phyloP scores from a whole-genome alignment of 2,113 vertebrate genomes.

The Vulpes ferrilata region DNA sequence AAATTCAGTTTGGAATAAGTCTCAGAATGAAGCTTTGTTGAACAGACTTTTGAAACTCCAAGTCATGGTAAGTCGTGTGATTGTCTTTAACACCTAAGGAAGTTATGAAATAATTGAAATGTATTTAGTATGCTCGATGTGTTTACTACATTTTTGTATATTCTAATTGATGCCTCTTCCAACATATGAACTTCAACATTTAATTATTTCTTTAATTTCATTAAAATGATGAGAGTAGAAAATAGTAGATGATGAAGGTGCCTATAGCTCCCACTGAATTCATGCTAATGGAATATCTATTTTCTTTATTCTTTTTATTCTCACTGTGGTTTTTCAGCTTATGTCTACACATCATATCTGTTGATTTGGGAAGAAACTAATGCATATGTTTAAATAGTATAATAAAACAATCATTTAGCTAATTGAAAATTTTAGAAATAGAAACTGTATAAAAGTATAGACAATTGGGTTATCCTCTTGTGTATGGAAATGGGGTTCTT shows the following conservation, averaged over 20 bases:
- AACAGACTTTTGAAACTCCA: neutral
- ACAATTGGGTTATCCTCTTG: neutral
- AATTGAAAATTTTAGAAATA: neutral
- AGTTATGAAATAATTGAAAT: neutral
- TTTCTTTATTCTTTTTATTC: neutral
- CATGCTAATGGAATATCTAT: neutral
- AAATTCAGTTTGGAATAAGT: neutral
- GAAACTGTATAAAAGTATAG: neutral
- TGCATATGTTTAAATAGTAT: neutral
- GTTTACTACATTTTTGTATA: neutral
- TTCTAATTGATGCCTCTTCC: neutral
- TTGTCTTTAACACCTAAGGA: neutral
- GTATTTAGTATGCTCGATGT: neutral
- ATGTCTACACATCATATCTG: neutral
- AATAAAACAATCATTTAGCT: neutral
- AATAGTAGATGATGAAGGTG: neutral
- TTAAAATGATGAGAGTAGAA: neutral
- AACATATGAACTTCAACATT: neutral
- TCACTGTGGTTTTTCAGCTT: neutral
- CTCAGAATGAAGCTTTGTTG: neutral
- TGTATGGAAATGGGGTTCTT: neutral
- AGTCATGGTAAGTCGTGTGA: neutral
- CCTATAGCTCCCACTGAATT: neutral
- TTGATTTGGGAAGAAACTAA: constrained; percentile 36
- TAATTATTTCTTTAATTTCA: neutral